Evolutionary conservation across 2,113 vertebrate species (phyloP), one percentile per base, ranked within the genome.

Genomic region (Calonectris borealis): DNA sequence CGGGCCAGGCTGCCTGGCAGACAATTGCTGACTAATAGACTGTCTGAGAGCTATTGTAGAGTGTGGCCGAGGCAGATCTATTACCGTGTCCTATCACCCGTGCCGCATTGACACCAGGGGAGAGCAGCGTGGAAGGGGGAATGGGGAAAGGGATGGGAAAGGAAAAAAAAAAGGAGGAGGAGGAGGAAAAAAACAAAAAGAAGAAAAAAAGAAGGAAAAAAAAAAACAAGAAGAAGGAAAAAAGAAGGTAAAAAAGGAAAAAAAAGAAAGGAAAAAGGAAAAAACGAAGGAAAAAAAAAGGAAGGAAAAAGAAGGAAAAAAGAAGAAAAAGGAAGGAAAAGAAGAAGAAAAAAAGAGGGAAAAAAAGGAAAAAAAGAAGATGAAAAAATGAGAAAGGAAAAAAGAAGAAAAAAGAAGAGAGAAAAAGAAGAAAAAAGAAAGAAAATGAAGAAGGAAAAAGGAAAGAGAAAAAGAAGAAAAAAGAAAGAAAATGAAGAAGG

Each of bases 21-120:
- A 98, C 98, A 98, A 98, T 98, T 58, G 95, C 96, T 88, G 86
- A 65, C 96, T 97, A 96, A 98, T 96, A 94, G 97, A 98, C 94
- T 97, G 98, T 93, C 98, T 95, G 97, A 21, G 86, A 93, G 98
- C 98, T 96, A 98, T 98, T 97, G 98, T 97, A 31, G 93, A 92
- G 70, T 65, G 84, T 72, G 97, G 97, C 97, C 96, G 2, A 49
- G 93, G 96, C 96, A 60, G 96, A 97, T 94, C 98, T 97, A 96
- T 94, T 98, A 97, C 97, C 64, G 36, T 77, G 81, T 75, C 97
- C 97, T 95, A 91, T 96, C 98, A 96, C 96, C 24, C 83, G 21
- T 49, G 96, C 92, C 31, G 84, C 77, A 34, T 29, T 7, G 88
- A 94, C 94, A 97, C 95, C 84, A 8, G 58, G 77, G 60, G 49